These are phyloP conservation scores for Pterobdella sp. DNA, from an alignment of 2,888 invertebrate species.

Conservation along the genomic window DNA sequence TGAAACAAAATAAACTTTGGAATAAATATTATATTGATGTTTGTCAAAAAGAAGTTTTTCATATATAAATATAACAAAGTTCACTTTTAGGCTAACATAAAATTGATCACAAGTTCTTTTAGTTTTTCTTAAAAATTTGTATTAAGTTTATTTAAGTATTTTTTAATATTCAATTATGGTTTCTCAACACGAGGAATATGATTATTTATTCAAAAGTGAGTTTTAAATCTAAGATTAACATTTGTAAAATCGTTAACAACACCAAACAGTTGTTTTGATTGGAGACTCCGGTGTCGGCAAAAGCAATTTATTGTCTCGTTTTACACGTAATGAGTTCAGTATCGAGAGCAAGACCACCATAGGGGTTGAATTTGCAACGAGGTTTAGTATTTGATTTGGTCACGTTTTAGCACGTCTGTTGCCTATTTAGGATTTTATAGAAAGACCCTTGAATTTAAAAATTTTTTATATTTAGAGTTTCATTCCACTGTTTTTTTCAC, in stretches of 20 bases:
- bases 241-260: background rate
- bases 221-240: background rate
- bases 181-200: slow-evolving; percentile 19
- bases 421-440: background rate
- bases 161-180: background rate
- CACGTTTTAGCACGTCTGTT: background rate
- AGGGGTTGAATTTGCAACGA: slow-evolving; percentile 95
- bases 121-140: background rate
- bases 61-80: too few species aligned
- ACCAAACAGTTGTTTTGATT: slow-evolving; percentile 85
- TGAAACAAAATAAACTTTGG: too few species aligned
- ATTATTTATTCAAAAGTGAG: slow-evolving; percentile 29
- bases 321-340: slow-evolving; percentile 99
- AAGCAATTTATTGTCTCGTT: slow-evolving; percentile 84
- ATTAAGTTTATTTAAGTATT: background rate
- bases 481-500: background rate
- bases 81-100: background rate
- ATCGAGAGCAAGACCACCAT: slow-evolving; percentile 63
- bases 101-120: background rate
- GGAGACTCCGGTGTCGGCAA: slow-evolving; percentile 55
- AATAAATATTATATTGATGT: too few species aligned
- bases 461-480: background rate
- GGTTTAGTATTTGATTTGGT: slow-evolving; percentile 35
- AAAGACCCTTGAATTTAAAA: background rate
- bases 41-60: too few species aligned